Base-by-base conservation (phyloP, 2,888 invertebrate species). In the Panopea generosa region DNA sequence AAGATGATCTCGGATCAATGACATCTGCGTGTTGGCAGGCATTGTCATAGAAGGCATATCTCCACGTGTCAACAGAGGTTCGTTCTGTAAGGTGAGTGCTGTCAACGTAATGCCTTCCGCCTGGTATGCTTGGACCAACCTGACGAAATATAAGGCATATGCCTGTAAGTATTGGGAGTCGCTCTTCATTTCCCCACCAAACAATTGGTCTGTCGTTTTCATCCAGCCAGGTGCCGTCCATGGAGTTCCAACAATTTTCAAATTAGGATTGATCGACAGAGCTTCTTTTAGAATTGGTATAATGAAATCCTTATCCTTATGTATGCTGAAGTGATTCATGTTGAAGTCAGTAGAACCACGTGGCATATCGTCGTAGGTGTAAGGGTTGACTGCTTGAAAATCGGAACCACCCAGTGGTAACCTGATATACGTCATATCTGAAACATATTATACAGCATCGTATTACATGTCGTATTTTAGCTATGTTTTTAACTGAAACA, bases 151-250 rank as follows among this genome's bases (percentile, higher is more conserved):
- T 27, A 72, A 33, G 1, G 84, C 75, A 38, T 73, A 73, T 2
- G 83, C 70, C 7, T 76, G 65, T 14, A 77, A 59, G 29, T 69
- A 71, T 20, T 65, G 57, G 2, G 33, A 43, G 16, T 74, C 82
- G 26, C 57, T 33, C 18, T 74, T 76, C 27, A 84, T 71, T 2
- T 79, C 73, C 9, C 84, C 84, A 6, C 84, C 84, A 47, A 66
- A 65, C 3, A 84, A 55, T 16, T 45, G 18, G 55, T 78, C 62
- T 14, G 65, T 69, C 2, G 69, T 66, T 52, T 84, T 84, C 81
- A 84, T 77, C 84, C 84, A 84, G 0, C 76, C 79, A 6, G 84
- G 84, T 0, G 84, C 79, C n/a, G 77, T 66, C 82, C 84, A 84
- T 1, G 84, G 82, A 0, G 81, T 81, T 7, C 68, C 84, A 20